Conservation (phyloP, 2,113 vertebrate genomes). For the Dasyornis broadbenti region DNA sequence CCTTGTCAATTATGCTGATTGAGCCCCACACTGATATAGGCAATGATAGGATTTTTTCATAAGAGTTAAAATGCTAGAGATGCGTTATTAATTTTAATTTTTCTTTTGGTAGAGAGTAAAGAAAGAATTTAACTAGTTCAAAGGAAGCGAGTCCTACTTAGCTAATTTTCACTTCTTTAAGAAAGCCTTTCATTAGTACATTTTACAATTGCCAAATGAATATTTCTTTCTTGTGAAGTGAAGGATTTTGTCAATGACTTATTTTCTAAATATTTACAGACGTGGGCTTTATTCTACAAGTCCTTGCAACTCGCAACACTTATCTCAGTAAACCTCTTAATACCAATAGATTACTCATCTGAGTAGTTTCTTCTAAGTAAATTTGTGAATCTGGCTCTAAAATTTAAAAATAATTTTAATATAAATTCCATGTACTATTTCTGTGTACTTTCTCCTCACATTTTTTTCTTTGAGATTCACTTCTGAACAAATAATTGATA, state of each 20-base stretch:
- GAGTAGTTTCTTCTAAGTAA: not conserved
- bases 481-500: not conserved
- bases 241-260: not conserved
- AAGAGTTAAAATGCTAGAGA: conserved; percentile 10
- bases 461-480: not conserved
- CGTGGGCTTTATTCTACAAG: not conserved
- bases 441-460: not conserved
- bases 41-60: conserved; percentile 32
- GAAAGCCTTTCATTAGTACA: not conserved
- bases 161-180: not conserved
- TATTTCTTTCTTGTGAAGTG: not conserved
- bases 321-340: not conserved
- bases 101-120: not conserved
- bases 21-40: conserved; percentile 3
- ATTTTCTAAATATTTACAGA: conserved; percentile 2
- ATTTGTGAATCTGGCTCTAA: not conserved
- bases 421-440: not conserved
- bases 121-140: conserved; percentile 23
- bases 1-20: conserved; percentile 49
- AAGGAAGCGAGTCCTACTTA: not conserved
- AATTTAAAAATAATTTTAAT: not conserved
- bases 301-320: not conserved
- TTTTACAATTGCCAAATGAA: not conserved
- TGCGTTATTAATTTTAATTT: not conserved
- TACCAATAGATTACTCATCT: not conserved